Evolutionary conservation across 2,113 vertebrate genomes (phyloP).

Genomic region (Sitta europaea): DNA sequence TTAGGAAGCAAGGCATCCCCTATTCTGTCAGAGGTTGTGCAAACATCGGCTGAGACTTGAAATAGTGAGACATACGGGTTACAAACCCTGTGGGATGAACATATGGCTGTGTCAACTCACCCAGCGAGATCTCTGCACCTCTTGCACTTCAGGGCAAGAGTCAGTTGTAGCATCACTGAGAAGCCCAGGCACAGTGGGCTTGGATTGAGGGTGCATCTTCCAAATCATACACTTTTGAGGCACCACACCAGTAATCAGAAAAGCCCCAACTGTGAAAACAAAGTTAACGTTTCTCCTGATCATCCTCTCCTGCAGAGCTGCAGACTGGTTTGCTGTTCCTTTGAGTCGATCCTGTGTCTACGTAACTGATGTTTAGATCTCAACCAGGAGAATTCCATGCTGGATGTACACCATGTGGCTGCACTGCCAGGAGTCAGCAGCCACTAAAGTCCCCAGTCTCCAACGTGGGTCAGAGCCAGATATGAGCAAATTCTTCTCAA

Average conservation of each 20-base stretch:
- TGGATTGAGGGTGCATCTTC: neutral
- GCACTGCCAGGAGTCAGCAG: neutral
- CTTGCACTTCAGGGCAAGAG: neutral
- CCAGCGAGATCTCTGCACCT: accelerated
- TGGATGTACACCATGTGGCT: neutral
- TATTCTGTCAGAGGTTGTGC: neutral
- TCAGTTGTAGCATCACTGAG: neutral
- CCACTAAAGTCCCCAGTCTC: neutral
- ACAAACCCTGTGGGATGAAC: neutral
- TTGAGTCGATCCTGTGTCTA: neutral
- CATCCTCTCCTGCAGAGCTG: neutral
- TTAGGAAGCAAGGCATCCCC: neutral
- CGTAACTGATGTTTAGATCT: neutral
- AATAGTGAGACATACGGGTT: neutral
- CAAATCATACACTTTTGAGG: neutral
- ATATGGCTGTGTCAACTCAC: accelerated
- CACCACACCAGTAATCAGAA: neutral
- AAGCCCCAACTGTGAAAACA: neutral
- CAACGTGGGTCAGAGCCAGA: neutral
- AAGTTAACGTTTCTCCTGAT: neutral
- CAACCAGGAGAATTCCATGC: neutral
- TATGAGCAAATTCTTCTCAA: slow-evolving; percentile 22
- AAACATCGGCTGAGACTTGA: neutral
- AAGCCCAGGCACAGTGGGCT: neutral
- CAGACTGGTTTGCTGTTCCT: neutral